A percentile compares a stretch with the other conserved stretches of the same genome.
These are phyloP conservation scores for Pachymerium ferrugineum DNA, from an alignment of 2,888 invertebrate genomes.

Conservation along the genomic window DNA sequence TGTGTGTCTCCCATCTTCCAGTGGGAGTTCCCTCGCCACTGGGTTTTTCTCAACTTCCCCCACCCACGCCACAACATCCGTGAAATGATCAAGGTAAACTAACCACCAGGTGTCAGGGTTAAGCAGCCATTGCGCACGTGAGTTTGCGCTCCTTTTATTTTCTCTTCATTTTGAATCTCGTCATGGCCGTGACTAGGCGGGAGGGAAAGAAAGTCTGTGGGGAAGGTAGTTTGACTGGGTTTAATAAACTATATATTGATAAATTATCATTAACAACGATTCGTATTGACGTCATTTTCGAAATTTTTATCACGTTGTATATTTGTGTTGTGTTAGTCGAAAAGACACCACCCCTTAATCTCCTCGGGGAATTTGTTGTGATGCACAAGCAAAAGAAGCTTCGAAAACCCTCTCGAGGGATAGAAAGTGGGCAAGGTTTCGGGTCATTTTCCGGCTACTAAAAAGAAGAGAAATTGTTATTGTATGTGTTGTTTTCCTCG, in stretches of 20 bases:
- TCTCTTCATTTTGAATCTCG: no score
- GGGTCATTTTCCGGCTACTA: background rate
- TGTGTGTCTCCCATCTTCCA: background rate
- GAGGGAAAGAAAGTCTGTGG: no score
- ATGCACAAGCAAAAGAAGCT: background rate
- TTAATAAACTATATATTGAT: no score
- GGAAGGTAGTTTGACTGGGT: no score
- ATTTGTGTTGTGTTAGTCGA: no score
- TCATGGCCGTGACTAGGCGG: background rate
- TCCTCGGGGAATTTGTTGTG: background rate
- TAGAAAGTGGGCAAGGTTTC: background rate
- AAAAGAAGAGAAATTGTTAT: background rate
- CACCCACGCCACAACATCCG: constrained; percentile 1
- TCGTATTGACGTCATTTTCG: no score
- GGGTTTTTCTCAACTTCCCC: background rate
- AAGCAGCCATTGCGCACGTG: no score
- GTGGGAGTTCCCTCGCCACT: background rate
- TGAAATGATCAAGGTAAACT: constrained; percentile 17
- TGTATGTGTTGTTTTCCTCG: background rate
- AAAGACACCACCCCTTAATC: background rate
- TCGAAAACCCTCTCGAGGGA: background rate
- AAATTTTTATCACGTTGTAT: no score
- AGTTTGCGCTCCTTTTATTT: no score
- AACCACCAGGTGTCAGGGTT: background rate
- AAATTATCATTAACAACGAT: no score